Evolutionary conservation across 2,888 invertebrate species (phyloP), one percentile per base, ranked within the genome.

Genomic region (Eupithecia dodoneata): DNA sequence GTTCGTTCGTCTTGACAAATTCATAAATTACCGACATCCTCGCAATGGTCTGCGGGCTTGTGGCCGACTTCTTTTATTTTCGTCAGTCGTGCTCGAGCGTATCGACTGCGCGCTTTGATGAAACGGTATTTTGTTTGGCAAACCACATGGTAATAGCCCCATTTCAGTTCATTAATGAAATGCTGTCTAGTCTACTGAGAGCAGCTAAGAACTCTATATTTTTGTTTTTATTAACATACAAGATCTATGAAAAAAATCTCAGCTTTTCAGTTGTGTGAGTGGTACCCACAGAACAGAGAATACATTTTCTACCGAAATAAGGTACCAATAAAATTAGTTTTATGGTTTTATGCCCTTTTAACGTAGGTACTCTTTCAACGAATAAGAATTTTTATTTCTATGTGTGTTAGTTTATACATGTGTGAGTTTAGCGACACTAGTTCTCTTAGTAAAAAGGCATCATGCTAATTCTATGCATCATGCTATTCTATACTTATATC

Each of bases 1-100:
- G 93, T 90, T 92, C 94, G 92, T 92, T 92, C 93, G 94, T 93
- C 94, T 91, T 93, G 93, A 94, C 94, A 94, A 94, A 94, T 94
- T 94, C 94, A 94, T 95, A 95, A 95, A 95, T 95, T 94, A 95
- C 93, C 94, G 89, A 94, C 94, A 94, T 94, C 94, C 94, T 94
- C 92, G 85, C 88, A 66, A 70, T 70, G 47, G 70, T 49, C 76
- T 71, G 75, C 88, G 89, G 67, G 63, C 45, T 44, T 44, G 84
- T 73, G 72, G 70, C 75, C 73, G 65, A 80, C 84, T 84, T 86
- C 88, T 93, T 93, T 93, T 93, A 93, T 94, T 94, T 93, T 92
- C 88, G 89, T 90, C 88, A 86, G 88, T 89, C 89, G 90, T 90
- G 90, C 87, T 90, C 91, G 87, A 83, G 87, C 91, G 91, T 89